These are phyloP conservation scores for Meghimatium bilineatum DNA, from an alignment of 2,888 invertebrate genomes.

Conservation along the genomic window DNA sequence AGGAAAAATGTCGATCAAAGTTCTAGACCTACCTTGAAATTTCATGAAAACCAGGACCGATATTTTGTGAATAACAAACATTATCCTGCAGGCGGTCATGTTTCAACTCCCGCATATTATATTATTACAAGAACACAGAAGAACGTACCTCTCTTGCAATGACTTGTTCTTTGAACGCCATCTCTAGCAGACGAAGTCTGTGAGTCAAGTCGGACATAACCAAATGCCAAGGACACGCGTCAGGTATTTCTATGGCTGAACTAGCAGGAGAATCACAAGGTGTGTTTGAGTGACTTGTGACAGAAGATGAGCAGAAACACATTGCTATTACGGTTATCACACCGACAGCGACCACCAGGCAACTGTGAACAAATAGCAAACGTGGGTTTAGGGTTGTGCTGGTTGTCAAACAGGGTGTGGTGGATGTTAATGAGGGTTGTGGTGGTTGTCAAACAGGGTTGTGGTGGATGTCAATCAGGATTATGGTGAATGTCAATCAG, in stretches of 20 bases:
- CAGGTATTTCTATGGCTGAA: conserved; percentile 16
- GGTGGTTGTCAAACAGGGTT: too few relatives aligned
- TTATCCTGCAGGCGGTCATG: too few relatives aligned
- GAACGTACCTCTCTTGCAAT: conserved; percentile 57
- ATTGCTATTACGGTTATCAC: not conserved
- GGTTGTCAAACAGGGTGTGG: not conserved
- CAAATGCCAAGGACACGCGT: conserved; percentile 58
- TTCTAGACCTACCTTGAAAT: too few relatives aligned
- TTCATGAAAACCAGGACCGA: too few relatives aligned
- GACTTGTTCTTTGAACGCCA: conserved; percentile 70
- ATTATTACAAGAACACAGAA: too few relatives aligned
- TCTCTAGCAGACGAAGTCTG: conserved; percentile 65
- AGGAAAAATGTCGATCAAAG: too few relatives aligned
- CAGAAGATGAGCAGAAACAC: not conserved
- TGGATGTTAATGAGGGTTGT: not conserved
- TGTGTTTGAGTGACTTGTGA: not conserved
- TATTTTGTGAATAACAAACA: too few relatives aligned
- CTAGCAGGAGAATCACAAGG: not conserved
- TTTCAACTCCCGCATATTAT: too few relatives aligned
- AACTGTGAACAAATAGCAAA: not conserved
- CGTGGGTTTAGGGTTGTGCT: not conserved
- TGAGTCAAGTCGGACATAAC: conserved; percentile 66
- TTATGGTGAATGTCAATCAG: too few relatives aligned
- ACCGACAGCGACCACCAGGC: not conserved
- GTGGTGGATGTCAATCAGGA: too few relatives aligned